These are phyloP conservation scores for Tridacna gigas DNA, from an alignment of 2,888 invertebrate genomes.

Conservation along the genomic window DNA sequence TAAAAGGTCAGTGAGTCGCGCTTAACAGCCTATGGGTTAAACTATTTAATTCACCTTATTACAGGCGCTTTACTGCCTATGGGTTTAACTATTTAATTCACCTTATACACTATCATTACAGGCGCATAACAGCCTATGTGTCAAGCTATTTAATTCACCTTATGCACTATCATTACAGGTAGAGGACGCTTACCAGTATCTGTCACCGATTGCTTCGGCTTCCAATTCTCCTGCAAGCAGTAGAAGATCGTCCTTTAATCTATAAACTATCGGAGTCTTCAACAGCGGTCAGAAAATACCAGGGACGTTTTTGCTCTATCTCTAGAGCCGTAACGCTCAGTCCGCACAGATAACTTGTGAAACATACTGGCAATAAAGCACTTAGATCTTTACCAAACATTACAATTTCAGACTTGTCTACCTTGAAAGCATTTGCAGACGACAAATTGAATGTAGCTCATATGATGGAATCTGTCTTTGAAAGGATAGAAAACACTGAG, in stretches of 20 bases:
- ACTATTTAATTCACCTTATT: too few relatives aligned
- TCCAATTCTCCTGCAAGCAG: constrained; percentile 56
- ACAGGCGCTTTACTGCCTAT: too few relatives aligned
- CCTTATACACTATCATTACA: constrained; percentile 17
- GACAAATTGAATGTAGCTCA: too few relatives aligned
- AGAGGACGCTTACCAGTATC: constrained; percentile 59
- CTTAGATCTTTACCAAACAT: too few relatives aligned
- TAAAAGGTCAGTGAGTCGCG: too few relatives aligned
- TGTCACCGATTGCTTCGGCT: constrained; percentile 57
- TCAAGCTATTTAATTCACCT: constrained; percentile 9
- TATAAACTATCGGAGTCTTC: not conserved
- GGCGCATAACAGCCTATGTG: constrained; percentile 55
- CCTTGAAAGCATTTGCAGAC: too few relatives aligned
- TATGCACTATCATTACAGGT: constrained; percentile 38
- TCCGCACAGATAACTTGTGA: not conserved
- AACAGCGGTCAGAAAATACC: too few relatives aligned
- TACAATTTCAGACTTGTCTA: too few relatives aligned
- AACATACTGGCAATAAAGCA: not conserved
- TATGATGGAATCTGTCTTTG: too few relatives aligned
- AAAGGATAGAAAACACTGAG: too few relatives aligned
- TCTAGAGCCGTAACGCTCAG: not conserved
- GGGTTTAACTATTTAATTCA: too few relatives aligned
- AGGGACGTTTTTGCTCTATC: not conserved
- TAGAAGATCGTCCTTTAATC: constrained; percentile 56
- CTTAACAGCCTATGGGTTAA: too few relatives aligned